phyloP scores from a whole-genome alignment of 2,113 vertebrate genomes.

The Heterocephalus glaber region DNA sequence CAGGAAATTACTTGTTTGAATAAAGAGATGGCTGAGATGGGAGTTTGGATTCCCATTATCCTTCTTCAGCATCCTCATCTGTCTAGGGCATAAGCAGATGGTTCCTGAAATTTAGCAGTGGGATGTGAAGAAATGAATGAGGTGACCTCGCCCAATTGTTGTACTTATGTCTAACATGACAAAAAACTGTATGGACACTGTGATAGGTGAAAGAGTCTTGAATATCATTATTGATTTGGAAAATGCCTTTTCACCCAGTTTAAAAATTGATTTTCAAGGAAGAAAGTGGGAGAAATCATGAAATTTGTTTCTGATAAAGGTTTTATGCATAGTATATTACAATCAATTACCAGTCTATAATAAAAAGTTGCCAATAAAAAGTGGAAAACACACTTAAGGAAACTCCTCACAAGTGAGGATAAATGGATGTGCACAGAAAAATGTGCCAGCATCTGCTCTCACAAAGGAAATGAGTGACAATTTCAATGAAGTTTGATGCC shows the following conservation, averaged over 20 bases:
- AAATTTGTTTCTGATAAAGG: background rate
- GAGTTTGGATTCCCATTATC: background rate
- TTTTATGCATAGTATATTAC: background rate
- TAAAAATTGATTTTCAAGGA: background rate
- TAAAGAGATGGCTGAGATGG: background rate
- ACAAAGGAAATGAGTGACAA: background rate
- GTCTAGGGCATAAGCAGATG: background rate
- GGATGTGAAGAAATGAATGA: background rate
- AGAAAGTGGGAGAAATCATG: background rate
- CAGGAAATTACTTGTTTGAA: background rate
- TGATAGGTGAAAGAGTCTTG: background rate
- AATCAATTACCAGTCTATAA: background rate
- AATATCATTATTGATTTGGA: no score
- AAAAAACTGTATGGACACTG: background rate
- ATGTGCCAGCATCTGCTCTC: background rate
- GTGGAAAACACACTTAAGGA: background rate
- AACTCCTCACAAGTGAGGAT: background rate
- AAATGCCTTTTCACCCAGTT: background rate
- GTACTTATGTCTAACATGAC: background rate
- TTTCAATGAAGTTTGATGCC: background rate
- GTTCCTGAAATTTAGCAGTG: background rate
- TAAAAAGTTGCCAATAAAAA: background rate
- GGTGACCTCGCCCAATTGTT: background rate
- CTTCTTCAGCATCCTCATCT: background rate
- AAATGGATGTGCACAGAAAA: background rate